Percentiles rank a stretch among this genome's conserved stretches.
Evolutionary conservation across 2,888 invertebrate species (phyloP).

Genomic region (Xylota segnis): DNA sequence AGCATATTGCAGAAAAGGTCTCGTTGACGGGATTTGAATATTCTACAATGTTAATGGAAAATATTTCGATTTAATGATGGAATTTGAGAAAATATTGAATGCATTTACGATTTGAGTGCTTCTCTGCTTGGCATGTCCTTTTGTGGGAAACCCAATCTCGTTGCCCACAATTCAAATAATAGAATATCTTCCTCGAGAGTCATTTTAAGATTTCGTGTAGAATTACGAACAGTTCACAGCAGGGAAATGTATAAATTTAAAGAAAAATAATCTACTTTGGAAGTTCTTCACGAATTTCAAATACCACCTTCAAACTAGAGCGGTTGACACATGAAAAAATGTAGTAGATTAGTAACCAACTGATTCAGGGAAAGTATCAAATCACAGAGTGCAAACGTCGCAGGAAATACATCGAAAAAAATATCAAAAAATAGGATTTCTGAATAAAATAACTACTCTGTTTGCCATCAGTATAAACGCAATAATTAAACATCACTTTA

Average conservation of each 20-base stretch:
- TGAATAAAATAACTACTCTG: too few species aligned
- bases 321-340: conserved; percentile 25
- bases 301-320: conserved; percentile 7
- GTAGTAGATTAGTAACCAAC: conserved; percentile 22
- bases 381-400: too few species aligned
- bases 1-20: conserved; percentile 81
- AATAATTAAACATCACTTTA: too few species aligned
- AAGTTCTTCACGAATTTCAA: neutral
- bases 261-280: neutral
- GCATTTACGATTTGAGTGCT: conserved; percentile 82
- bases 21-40: conserved; percentile 82
- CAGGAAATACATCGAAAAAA: too few species aligned
- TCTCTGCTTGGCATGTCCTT: conserved; percentile 81
- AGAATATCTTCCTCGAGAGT: conserved; percentile 79
- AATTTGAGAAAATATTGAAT: neutral
- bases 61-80: neutral
- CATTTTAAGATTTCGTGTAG: conserved; percentile 46
- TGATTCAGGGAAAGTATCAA: too few species aligned
- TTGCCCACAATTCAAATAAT: conserved; percentile 82
- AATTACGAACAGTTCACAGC: neutral
- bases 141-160: conserved; percentile 80
- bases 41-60: conserved; percentile 76
- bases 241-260: neutral
- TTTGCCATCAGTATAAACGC: too few species aligned
- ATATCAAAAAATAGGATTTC: too few species aligned